A percentile compares a stretch with the other conserved stretches of the same genome.
phyloP scores from a whole-genome alignment of 2,888 invertebrate genomes.

The Cataglyphis cursor region DNA sequence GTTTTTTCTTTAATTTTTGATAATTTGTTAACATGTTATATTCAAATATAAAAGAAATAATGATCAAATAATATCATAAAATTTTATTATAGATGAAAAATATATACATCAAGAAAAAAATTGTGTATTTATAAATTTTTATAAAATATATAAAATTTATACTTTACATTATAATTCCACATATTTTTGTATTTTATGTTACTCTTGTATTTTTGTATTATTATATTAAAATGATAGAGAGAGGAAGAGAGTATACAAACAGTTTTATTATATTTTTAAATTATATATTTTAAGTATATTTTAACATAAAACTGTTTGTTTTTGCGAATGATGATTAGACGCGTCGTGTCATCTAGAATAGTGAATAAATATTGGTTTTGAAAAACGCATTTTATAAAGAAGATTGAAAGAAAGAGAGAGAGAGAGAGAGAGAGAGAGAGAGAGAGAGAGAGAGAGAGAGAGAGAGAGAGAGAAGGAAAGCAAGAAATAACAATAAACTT shows the following conservation, averaged over 20 bases:
- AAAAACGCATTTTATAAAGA: slow-evolving; percentile 2
- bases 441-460: neutral
- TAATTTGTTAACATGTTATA: slow-evolving; percentile 9
- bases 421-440: neutral
- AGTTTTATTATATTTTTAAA: neutral
- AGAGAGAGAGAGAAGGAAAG: neutral
- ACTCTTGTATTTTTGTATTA: too few species aligned
- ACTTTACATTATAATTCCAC: too few species aligned
- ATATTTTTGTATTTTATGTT: too few species aligned
- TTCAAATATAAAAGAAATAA: neutral
- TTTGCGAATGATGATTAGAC: slow-evolving; percentile 42
- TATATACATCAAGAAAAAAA: neutral
- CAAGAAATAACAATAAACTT: neutral
- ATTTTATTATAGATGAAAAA: neutral
- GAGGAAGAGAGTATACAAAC: neutral
- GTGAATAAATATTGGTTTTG: slow-evolving; percentile 59
- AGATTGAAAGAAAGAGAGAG: neutral
- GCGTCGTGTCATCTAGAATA: neutral
- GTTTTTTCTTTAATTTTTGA: neutral
- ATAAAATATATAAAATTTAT: too few species aligned
- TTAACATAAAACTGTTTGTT: neutral
- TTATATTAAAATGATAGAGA: neutral
- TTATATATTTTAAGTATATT: neutral
- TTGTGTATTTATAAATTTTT: neutral
- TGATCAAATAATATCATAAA: neutral